These are phyloP conservation scores for Drosophila pegasa DNA, from an alignment of 2,888 invertebrate genomes.

Conservation along the genomic window DNA sequence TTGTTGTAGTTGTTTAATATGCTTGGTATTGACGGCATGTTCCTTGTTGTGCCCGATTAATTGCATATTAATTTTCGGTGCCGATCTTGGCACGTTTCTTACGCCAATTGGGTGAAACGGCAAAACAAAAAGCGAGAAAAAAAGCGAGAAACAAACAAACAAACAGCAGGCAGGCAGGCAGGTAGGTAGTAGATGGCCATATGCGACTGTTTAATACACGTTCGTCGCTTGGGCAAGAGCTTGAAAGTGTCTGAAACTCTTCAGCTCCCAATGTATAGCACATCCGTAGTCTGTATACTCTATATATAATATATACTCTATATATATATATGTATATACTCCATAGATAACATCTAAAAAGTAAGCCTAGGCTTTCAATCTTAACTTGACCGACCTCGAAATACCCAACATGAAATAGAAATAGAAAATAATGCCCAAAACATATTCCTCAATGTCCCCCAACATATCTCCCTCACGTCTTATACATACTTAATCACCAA, in stretches of 20 bases:
- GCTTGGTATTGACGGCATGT: conserved; percentile 74
- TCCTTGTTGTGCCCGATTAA: conserved; percentile 78
- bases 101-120: conserved; percentile 73
- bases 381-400: not conserved
- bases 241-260: not conserved
- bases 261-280: not conserved
- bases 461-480: not conserved
- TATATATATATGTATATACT: too few species aligned
- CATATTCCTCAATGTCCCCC: not conserved
- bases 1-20: conserved; percentile 27
- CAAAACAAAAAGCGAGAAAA: conserved; percentile 13
- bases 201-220: conserved; percentile 4
- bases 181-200: not conserved
- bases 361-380: too few species aligned
- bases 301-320: too few species aligned
- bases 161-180: conserved; percentile 1
- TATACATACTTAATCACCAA: not conserved
- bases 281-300: too few species aligned
- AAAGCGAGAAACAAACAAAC: conserved; percentile 2
- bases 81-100: conserved; percentile 77
- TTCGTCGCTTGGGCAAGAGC: not conserved
- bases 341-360: too few species aligned
- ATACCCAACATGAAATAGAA: not conserved
- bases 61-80: conserved; percentile 80
- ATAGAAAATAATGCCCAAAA: not conserved